Evolutionary conservation across 2,888 invertebrate species (phyloP), one percentile per base, ranked within the genome.

Genomic region (Trichopria drosophilae): DNA sequence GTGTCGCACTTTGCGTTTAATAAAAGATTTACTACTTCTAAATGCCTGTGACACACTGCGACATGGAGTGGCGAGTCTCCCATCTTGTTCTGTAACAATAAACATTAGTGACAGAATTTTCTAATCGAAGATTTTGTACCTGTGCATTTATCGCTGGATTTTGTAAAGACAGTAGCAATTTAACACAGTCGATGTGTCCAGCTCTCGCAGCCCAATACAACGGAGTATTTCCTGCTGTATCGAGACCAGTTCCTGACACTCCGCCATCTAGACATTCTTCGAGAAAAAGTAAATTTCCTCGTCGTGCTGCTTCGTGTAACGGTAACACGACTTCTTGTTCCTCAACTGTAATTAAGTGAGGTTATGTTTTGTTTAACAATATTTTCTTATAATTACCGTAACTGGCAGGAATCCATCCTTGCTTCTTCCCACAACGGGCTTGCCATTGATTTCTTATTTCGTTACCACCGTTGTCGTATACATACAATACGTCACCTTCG

Each of bases 181-280:
- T 67, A 2, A 83, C 73, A 60, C 83, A 82, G 10, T 81, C 79
- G 12, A 79, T 60, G 62, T 84, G 84, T 2, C 84, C 84, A 23
- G 81, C 81, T 64, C 81, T 80, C n/a, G 81, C 75, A 15, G 84
- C 83, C 83, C 85, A 85, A 65, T 84, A 84, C 6, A 85, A 66
- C 4, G 85, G 79, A n/a, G 83, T 84, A 39, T 82, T 82, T 4
- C 83, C 84, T 20, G 83, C 81, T 59, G 82, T 80, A 69, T 85
- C 85, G 57, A 85, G 71, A 28, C 82, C 79, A 60, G 84, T 84
- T 10, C 82, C 81, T 2, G 84, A 84, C 49, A 84, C 83, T 51
- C 81, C 79, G 68, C 83, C 81, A 24, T 70, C 66, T 19, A 85
- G 66, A 62, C 84, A 84, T 68, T 85, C 84, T 50, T 69, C 67